A percentile compares a stretch with the other conserved stretches of the same genome.
phyloP scores from a whole-genome alignment of 1,140 invertebrate species.

The Schlechtendalia chinensis region DNA sequence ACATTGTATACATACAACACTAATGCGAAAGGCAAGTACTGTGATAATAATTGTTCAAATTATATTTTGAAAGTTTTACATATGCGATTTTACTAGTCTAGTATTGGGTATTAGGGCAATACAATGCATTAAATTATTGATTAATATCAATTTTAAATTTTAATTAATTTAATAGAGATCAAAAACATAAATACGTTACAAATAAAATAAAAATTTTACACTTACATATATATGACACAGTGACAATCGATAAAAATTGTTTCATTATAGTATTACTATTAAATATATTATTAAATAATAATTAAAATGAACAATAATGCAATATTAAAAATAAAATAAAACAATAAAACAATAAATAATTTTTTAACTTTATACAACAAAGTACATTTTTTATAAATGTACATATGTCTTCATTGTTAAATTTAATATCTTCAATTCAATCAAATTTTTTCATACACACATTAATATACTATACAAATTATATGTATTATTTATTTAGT shows the following conservation, averaged over 20 bases:
- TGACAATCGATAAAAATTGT: background rate
- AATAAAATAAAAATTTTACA: background rate
- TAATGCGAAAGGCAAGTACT: background rate
- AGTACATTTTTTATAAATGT: background rate
- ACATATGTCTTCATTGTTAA: background rate
- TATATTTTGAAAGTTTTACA: background rate
- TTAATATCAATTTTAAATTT: background rate
- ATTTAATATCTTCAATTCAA: background rate
- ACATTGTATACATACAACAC: background rate
- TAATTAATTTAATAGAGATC: conserved; percentile 25
- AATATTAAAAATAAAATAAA: background rate
- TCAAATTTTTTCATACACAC: no score
- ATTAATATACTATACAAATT: no score
- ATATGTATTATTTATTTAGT: no score
- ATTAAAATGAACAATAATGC: background rate
- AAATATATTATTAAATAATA: no score
- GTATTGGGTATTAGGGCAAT: background rate
- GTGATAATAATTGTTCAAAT: background rate
- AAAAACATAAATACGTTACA: background rate
- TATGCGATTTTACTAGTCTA: background rate
- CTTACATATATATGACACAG: background rate
- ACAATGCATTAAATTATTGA: background rate
- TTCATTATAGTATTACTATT: background rate
- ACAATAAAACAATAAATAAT: background rate
- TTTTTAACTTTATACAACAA: background rate